Base-by-base conservation (phyloP, 2,797 vertebrate species). In the Cyclura pinguis region DNA sequence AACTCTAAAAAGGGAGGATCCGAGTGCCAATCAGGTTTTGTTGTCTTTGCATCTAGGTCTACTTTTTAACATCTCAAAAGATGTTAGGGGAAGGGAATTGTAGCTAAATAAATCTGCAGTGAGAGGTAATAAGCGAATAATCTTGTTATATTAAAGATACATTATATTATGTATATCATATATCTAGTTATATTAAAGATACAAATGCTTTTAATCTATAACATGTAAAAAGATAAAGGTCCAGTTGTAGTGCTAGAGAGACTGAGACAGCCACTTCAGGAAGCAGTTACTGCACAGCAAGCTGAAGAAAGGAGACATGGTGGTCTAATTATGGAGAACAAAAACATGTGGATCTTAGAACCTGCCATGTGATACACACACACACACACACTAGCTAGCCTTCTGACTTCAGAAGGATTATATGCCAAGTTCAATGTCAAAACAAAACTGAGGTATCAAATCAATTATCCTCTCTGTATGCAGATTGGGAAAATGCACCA, bases 51-150 rank as follows among this genome's bases (percentile, higher is more conserved):
- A 81, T 82, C 20, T 24, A n/a, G 80, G 14, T 47, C 27, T 81
- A 8, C 67, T 85, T 84, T 69, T 88, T 77, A 69, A 91, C 38
- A 38, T 18, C 38, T n/a, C 38, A 78, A 73, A 42, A 73, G 32
- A 10, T 47, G 4, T 6, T 1, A 10, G 50, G 52, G 29, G 14
- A 16, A 18, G 47, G 7, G 29, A 77, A 32, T n/a, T 50, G 12
- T 67, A 55, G 24, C 32, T 50, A 38, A 57, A 85, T 80, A 80
- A 88, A 73, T 10, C 27, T 20, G 32, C 35, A 59, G 27, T 18
- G 35, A 32, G 35, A 81, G 38, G 16, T 62, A 38, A 6, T 47
- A 35, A 62, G 57, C 13, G 13, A 80, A 55, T 32, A 88, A 29
- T 20, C 74, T 85, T 10, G 32, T 64, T 22, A 47, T 77, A 74